These are phyloP conservation scores for Abrostola tripartita DNA, from an alignment of 2,888 invertebrate genomes.

Conservation along the genomic window DNA sequence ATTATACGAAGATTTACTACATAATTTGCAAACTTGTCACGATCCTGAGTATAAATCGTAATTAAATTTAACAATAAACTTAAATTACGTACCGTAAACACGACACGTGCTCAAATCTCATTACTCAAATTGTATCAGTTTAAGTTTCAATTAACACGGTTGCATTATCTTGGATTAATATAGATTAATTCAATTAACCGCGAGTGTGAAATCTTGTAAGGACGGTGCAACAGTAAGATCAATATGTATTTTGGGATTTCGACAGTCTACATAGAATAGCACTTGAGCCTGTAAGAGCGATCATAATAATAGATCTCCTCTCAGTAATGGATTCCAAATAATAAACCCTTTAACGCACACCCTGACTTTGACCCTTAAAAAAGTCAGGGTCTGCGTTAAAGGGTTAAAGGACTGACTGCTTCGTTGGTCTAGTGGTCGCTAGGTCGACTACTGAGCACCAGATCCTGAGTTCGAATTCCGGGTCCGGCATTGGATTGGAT, in stretches of 20 bases:
- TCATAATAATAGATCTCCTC: not conserved
- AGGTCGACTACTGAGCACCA: too few relatives aligned
- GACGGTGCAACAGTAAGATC: not conserved
- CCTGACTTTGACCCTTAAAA: too few relatives aligned
- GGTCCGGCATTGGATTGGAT: too few relatives aligned
- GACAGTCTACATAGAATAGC: not conserved
- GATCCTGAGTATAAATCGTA: not conserved
- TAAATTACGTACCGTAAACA: not conserved
- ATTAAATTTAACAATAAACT: conserved; percentile 17
- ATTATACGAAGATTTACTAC: not conserved
- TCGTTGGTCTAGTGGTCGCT: too few relatives aligned
- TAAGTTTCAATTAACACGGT: conserved; percentile 22
- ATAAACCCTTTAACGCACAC: too few relatives aligned
- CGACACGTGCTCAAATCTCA: conserved; percentile 3
- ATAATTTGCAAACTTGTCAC: not conserved
- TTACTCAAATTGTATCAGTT: conserved; percentile 21
- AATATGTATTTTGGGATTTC: conserved; percentile 15
- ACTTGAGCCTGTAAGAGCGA: too few relatives aligned
- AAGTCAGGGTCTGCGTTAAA: too few relatives aligned
- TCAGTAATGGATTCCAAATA: too few relatives aligned
- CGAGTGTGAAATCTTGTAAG: conserved; percentile 22
- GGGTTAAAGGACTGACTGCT: too few relatives aligned
- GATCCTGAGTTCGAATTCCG: too few relatives aligned
- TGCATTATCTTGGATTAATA: conserved; percentile 41
- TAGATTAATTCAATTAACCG: conserved; percentile 44